Evolutionary conservation across 2,797 vertebrate genomes (phyloP).

Genomic region (Chiloscyllium punctatum): DNA sequence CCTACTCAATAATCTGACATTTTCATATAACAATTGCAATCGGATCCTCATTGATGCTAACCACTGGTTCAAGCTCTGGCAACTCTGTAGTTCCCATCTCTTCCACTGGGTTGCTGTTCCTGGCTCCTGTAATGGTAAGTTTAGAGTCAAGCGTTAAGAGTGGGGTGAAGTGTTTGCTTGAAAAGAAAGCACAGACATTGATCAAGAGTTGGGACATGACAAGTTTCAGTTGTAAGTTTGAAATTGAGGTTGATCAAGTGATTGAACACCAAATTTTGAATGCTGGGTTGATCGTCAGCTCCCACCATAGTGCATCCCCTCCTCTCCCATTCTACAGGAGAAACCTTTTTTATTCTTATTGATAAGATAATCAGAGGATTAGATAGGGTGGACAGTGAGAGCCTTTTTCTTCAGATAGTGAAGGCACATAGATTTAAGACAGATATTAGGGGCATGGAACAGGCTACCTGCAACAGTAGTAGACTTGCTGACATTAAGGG

Average conservation of each 20-base stretch:
- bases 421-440: too few relatives aligned
- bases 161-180: neutral
- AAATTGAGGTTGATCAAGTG: neutral
- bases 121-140: conserved; percentile 13
- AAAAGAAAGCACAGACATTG: neutral
- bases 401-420: too few relatives aligned
- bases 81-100: conserved; percentile 12
- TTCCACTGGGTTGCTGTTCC: neutral
- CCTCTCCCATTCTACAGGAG: neutral
- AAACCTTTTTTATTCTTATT: too few relatives aligned
- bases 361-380: too few relatives aligned
- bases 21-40: neutral
- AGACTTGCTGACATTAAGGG: too few relatives aligned
- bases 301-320: too few relatives aligned
- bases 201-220: neutral
- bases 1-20: neutral
- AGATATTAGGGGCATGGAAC: too few relatives aligned
- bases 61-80: neutral
- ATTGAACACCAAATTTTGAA: neutral
- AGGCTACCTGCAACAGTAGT: too few relatives aligned
- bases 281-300: neutral
- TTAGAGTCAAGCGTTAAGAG: neutral
- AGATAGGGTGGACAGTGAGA: too few relatives aligned
- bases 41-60: neutral
- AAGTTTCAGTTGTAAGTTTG: too few relatives aligned